A percentile compares a stretch with the other conserved stretches of the same genome.
These are phyloP conservation scores for Neolamprologus modestus DNA, from an alignment of 2,113 vertebrate genomes.

Conservation along the genomic window DNA sequence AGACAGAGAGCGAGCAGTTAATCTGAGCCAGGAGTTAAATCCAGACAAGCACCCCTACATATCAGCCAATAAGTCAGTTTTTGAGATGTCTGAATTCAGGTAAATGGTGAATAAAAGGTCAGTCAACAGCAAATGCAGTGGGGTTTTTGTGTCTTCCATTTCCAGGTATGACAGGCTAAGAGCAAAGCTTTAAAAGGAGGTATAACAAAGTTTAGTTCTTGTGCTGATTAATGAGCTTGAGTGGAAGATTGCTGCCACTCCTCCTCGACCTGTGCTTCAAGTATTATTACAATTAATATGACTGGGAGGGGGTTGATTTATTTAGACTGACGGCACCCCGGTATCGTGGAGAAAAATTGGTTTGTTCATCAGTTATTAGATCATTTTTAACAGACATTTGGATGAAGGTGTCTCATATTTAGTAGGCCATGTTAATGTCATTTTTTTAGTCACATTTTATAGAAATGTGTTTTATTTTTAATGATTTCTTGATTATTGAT, in stretches of 20 bases:
- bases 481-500: not conserved
- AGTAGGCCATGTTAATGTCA: not conserved
- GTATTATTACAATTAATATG: not conserved
- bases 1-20: not conserved
- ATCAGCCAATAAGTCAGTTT: not conserved
- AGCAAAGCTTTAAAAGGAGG: not conserved
- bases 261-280: not conserved
- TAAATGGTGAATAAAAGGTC: not conserved
- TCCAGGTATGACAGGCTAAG: not conserved
- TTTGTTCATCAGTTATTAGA: not conserved
- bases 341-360: not conserved
- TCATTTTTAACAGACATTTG: not conserved
- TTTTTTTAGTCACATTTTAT: not conserved
- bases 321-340: not conserved
- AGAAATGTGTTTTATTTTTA: not conserved
- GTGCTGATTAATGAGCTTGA: not conserved
- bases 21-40: not conserved
- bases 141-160: not conserved
- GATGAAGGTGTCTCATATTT: not conserved
- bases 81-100: not conserved
- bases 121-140: not conserved
- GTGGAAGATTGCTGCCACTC: not conserved
- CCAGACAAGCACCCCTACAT: not conserved
- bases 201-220: not conserved
- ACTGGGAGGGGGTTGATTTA: not conserved